Evolutionary conservation across 2,113 vertebrate species (phyloP).

Genomic region (Condylura cristata): DNA sequence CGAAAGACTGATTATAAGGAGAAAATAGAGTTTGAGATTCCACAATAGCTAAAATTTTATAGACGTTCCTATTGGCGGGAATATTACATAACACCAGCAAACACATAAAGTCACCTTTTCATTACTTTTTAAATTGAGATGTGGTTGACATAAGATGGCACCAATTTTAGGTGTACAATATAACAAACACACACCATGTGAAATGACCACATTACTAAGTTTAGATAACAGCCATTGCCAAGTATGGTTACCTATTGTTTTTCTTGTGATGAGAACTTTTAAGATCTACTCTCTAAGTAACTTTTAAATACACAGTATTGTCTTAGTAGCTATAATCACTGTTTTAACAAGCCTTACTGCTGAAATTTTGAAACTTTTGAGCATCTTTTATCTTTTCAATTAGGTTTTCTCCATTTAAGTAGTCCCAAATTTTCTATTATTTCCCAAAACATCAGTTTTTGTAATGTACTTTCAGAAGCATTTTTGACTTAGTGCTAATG

Average conservation of each 20-base stretch:
- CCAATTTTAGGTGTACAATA: not conserved
- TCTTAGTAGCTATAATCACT: not conserved
- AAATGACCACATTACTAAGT: not conserved
- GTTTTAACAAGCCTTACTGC: not conserved
- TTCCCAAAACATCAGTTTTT: not conserved
- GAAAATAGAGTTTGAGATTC: not conserved
- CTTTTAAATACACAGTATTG: not conserved
- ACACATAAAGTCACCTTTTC: not conserved
- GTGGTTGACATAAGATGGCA: not conserved
- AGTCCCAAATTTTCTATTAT: not conserved
- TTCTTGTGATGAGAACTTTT: not conserved
- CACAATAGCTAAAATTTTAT: not conserved
- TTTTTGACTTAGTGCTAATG: not conserved
- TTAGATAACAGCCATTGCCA: not conserved
- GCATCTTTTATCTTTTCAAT: not conserved
- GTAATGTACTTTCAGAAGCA: not conserved
- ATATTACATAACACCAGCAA: not conserved
- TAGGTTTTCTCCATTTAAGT: conserved; percentile 13
- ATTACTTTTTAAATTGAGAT: not conserved
- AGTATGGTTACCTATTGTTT: not conserved
- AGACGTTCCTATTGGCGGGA: not conserved
- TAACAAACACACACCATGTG: not conserved
- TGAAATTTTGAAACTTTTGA: not conserved
- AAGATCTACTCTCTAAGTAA: not conserved
- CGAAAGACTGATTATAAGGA: not conserved